Evolutionary conservation across 1,140 invertebrate genomes (phyloP).

Genomic region (Aphelinus atriplicis): DNA sequence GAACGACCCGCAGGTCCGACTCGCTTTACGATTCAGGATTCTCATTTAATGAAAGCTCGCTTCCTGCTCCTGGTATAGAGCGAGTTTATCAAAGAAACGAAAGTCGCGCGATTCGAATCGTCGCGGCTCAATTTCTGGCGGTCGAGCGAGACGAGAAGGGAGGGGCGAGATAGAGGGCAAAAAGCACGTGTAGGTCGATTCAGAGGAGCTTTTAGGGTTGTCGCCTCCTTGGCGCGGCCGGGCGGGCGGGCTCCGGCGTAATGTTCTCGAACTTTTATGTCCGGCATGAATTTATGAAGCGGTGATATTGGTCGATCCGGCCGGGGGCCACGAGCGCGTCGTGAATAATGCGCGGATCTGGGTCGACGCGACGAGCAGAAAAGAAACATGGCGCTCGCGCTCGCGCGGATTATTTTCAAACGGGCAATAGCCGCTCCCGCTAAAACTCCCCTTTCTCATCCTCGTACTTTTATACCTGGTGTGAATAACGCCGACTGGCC

Average conservation of each 20-base stretch:
- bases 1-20: too few relatives aligned
- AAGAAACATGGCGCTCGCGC: constrained; percentile 18
- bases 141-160: neutral
- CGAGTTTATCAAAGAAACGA: too few relatives aligned
- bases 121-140: too few relatives aligned
- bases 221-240: constrained; percentile 24
- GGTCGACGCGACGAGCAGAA: constrained; percentile 20
- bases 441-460: neutral
- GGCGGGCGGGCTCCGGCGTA: neutral
- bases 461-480: neutral
- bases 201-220: constrained; percentile 31
- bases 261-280: constrained; percentile 27
- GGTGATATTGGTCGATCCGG: constrained; percentile 27
- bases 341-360: constrained; percentile 36
- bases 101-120: too few relatives aligned
- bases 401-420: constrained; percentile 12
- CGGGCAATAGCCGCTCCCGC: neutral
- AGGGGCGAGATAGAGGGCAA: neutral
- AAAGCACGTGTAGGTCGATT: constrained; percentile 8
- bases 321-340: neutral
- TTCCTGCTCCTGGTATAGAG: too few relatives aligned
- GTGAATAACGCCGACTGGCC: neutral
- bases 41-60: too few relatives aligned
- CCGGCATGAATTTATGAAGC: constrained; percentile 34
- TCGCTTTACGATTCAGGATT: too few relatives aligned